Base-by-base conservation (phyloP, 2,113 vertebrate genomes). In the Heptranchias perlo region DNA sequence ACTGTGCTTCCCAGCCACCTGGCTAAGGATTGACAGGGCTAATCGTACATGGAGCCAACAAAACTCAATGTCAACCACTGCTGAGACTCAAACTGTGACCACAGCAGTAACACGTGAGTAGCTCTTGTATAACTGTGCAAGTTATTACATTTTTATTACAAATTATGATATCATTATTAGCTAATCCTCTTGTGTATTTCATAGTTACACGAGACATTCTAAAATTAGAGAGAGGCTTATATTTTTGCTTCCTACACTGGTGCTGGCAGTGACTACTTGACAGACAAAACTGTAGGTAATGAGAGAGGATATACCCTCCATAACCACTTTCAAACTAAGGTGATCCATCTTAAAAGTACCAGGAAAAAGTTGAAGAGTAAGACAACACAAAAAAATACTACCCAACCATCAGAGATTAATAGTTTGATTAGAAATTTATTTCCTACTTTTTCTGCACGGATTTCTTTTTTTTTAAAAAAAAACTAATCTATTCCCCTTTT, bases 81-180 rank as follows among this genome's bases (percentile, higher is more conserved):
- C 94, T 95, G 94, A 69, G 94, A 69, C 47, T 10, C 94, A 95
- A 95, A 95, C 94, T 95, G 94, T 69, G 94, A 95, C 94, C 94
- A 95, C 94, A 95, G 94, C 94, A 49, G 94, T 67, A 69, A 95
- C 94, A 95, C 94, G 73, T 73, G 89, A 62, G 35, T 21, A 93
- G 58, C 35, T 93, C 89, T 93, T 93, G 58, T 93, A 35, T 61
- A 93, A 93, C 7, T 39, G 94, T 95, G 49, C 64, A 95, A 69
- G 94, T 95, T 95, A 95, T 95, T 95, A 52, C 94, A 95, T 95
- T 95, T 95, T 95, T 95, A 95, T 95, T 95, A 49, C 52, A 67
- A 49, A 14, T 73, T 47, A 52, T 95, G 94, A 95, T 73, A 69
- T 95, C 94, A 95, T 95, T 95, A 95, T 95, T 95, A 95, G 65